Evolutionary conservation across 2,888 invertebrate genomes (phyloP).

Genomic region (Hydraecia micacea): DNA sequence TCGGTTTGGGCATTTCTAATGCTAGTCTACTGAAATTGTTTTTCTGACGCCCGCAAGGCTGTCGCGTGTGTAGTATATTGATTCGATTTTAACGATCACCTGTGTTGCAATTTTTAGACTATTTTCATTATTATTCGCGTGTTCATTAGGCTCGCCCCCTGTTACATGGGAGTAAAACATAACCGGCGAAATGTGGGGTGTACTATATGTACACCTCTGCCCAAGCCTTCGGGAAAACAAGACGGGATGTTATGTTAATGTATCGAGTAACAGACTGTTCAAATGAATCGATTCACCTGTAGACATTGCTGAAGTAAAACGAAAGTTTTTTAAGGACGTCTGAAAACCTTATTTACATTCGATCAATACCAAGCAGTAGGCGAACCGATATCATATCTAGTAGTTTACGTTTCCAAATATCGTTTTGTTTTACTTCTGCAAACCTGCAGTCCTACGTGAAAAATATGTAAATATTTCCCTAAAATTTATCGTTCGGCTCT

Average conservation of each 20-base stretch:
- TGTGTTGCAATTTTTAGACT: conserved; percentile 8
- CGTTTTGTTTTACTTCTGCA: background rate
- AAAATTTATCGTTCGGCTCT: conserved; percentile 13
- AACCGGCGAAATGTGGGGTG: background rate
- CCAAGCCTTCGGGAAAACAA: background rate
- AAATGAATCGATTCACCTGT: conserved; percentile 13
- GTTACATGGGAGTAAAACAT: background rate
- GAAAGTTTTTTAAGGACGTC: background rate
- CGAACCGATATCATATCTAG: background rate
- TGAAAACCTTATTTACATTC: background rate
- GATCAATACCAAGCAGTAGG: conserved; percentile 15
- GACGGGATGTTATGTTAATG: background rate
- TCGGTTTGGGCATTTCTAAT: conserved; percentile 52
- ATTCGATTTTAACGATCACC: conserved; percentile 35
- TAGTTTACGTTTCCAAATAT: background rate
- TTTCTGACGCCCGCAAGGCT: conserved; percentile 47
- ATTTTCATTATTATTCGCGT: conserved; percentile 19
- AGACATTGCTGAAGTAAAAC: background rate
- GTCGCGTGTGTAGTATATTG: conserved; percentile 27
- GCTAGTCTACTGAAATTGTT: conserved; percentile 50
- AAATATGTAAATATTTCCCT: conserved; percentile 35
- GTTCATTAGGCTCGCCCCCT: background rate
- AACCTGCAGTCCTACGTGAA: background rate
- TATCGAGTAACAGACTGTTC: background rate
- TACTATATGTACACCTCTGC: background rate